Conservation (phyloP, 2,888 invertebrate species). For the Hydraecia micacea region DNA sequence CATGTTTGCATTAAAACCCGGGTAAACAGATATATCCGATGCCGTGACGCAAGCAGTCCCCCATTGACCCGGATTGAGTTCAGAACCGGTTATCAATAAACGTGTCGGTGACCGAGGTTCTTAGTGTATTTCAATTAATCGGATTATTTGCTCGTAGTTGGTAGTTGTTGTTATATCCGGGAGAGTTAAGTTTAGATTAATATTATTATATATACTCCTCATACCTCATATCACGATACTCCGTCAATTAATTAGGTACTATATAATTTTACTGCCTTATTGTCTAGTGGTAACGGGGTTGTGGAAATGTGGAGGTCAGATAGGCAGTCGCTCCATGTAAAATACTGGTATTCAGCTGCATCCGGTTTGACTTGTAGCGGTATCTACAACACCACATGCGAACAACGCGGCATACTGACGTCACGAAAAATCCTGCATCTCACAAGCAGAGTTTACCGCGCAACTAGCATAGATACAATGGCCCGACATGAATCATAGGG, state of each 20-base stretch:
- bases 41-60: constrained; percentile 50
- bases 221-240: background rate
- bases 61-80: constrained; percentile 60
- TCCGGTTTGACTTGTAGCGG: background rate
- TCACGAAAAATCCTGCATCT: too few species aligned
- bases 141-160: constrained; percentile 57
- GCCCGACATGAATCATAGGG: too few species aligned
- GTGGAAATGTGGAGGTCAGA: background rate
- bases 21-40: constrained; percentile 45
- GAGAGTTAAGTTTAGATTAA: background rate
- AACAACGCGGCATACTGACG: too few species aligned
- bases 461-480: too few species aligned
- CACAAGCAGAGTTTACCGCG: too few species aligned
- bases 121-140: constrained; percentile 63
- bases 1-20: constrained; percentile 40
- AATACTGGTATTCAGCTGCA: background rate
- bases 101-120: constrained; percentile 49
- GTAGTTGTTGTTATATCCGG: constrained; percentile 26
- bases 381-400: too few species aligned
- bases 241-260: background rate
- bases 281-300: background rate
- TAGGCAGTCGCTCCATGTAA: background rate
- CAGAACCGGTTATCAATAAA: constrained; percentile 58
- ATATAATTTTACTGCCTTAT: background rate
- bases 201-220: background rate